phyloP scores from a whole-genome alignment of 2,113 vertebrate species.

The Calypte anna region DNA sequence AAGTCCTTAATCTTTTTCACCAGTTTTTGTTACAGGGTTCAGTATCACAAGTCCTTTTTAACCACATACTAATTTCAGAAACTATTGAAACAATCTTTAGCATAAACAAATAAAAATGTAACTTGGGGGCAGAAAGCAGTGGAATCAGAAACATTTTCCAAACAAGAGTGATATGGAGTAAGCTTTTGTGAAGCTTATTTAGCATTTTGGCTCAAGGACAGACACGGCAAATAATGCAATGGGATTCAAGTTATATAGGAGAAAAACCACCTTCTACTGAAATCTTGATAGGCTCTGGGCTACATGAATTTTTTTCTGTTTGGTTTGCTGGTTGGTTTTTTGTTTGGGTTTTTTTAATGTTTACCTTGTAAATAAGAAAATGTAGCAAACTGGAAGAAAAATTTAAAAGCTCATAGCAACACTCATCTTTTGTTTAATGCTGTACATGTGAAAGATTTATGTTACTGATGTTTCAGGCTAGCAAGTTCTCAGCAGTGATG shows the following conservation, averaged over 20 bases:
- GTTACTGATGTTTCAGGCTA: background rate
- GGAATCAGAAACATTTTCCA: background rate
- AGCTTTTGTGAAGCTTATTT: background rate
- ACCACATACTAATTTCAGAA: slow-evolving; percentile 10
- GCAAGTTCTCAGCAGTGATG: background rate
- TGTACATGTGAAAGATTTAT: background rate
- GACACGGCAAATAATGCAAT: background rate
- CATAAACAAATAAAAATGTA: slow-evolving; percentile 14
- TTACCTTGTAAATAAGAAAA: background rate
- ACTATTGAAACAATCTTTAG: background rate
- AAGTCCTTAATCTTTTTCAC: slow-evolving; percentile 18
- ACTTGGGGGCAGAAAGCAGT: background rate
- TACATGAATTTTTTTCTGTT: background rate
- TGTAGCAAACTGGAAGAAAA: background rate
- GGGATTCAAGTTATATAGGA: background rate
- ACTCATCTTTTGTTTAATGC: background rate
- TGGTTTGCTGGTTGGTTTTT: background rate
- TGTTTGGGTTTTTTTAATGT: background rate
- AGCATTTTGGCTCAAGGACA: background rate
- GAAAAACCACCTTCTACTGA: background rate
- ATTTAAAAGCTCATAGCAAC: background rate
- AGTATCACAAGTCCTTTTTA: background rate
- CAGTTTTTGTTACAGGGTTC: background rate
- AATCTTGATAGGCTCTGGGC: background rate
- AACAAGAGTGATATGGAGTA: background rate